Base-by-base conservation (phyloP, 2,797 vertebrate species). In the Leuciscus waleckii region DNA sequence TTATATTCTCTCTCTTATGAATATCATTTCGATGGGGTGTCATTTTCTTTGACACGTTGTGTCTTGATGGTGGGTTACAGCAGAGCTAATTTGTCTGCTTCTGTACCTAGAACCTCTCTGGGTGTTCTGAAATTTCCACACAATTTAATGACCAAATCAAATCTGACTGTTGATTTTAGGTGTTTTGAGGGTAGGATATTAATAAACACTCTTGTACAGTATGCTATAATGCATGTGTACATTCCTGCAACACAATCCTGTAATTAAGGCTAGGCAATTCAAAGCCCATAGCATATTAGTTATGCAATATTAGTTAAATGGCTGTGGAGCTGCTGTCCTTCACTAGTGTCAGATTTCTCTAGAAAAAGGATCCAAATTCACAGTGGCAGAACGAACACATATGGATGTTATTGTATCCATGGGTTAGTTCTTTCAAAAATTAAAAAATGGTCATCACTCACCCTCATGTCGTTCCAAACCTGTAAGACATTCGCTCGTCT, bases 241-340 rank as follows among this genome's bases (percentile, higher is more conserved):
- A 46, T 46, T 46, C 26, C 9, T 77, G 58, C 83, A 56, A 71
- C 63, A 46, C 86, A 74, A 51, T 83, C 76, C 54, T 46, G 75
- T 88, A 85, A 90, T 92, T 89, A 89, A 89, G 68, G 71, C 84
- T 89, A 90, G 32, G 71, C 87, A 69, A 87, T 77, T 89, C 16
- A 43, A 68, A 17, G 19, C 65, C 76, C n/a, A 19, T 6, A 5
- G 63, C 86, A 77, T 79, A 11, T 69, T 17, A 75, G 49, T 89
- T 84, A 88, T 90, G 86, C 56, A 41, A 71, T 63, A 63, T 26
- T 29, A 29, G 77, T 85, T 90, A 86, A 89, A 92, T 88, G 85
- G 84, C 77, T 54, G 14, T 21, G 19, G 82, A 78, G 67, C 63
- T 69, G 65, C 63, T 49, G 32, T 68, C 43, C 56, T 77, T 77